Percentiles rank a stretch among this genome's conserved stretches.
phyloP scores from a whole-genome alignment of 1,140 invertebrate species.

The Periplaneta americana region DNA sequence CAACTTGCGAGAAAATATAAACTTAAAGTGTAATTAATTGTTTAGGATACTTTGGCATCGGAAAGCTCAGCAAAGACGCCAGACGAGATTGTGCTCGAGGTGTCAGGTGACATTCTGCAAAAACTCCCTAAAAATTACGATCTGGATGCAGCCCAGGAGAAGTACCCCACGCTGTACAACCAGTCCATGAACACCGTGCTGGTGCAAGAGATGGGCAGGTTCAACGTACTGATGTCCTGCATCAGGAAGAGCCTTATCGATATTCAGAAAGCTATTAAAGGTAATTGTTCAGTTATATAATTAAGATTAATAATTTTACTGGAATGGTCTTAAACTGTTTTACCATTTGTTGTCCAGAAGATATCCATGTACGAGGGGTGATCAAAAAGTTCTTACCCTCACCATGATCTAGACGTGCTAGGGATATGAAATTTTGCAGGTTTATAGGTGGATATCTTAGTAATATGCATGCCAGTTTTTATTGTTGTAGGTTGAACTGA shows the following conservation, averaged over 20 bases:
- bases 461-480: too few relatives aligned
- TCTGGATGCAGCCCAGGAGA: conserved; percentile 54
- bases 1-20: too few relatives aligned
- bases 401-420: too few relatives aligned
- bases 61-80: conserved; percentile 42
- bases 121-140: conserved; percentile 72
- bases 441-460: too few relatives aligned
- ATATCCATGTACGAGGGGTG: too few relatives aligned
- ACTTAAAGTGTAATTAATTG: not conserved
- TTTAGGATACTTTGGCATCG: conserved; percentile 34
- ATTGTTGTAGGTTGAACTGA: too few relatives aligned
- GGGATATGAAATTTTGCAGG: too few relatives aligned
- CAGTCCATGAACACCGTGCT: conserved; percentile 91
- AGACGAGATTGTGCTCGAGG: conserved; percentile 63
- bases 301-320: too few relatives aligned
- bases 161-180: conserved; percentile 74
- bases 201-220: conserved; percentile 89
- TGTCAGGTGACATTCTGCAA: conserved; percentile 61
- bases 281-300: too few relatives aligned
- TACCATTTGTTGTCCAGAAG: too few relatives aligned
- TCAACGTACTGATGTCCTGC: conserved; percentile 70
- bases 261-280: conserved; percentile 86
- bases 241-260: conserved; percentile 72
- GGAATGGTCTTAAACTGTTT: too few relatives aligned
- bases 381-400: too few relatives aligned